Percentiles rank a stretch among this genome's conserved stretches.
Evolutionary conservation across 2,888 invertebrate species (phyloP).

Genomic region (Leptopilina syphax): DNA sequence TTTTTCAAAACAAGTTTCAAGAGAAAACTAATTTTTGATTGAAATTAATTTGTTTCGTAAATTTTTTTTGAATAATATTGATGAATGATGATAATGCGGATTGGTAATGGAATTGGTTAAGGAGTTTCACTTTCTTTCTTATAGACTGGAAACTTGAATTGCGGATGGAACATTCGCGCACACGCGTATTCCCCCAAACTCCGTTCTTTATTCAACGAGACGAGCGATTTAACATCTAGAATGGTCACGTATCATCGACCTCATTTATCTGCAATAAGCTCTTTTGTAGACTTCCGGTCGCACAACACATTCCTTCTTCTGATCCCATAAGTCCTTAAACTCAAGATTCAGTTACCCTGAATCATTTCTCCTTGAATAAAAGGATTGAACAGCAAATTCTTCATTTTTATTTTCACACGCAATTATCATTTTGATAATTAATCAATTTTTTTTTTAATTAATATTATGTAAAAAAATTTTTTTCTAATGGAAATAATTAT

Average conservation of each 20-base stretch:
- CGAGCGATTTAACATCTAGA: constrained; percentile 38
- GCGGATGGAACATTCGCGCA: constrained; percentile 35
- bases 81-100: constrained; percentile 12
- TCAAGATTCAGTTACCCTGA: background rate
- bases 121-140: constrained; percentile 40
- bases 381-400: background rate
- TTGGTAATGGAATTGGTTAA: background rate
- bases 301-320: constrained; percentile 29
- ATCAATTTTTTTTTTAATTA: too few relatives aligned
- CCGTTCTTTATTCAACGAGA: constrained; percentile 39
- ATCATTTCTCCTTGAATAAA: background rate
- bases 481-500: too few relatives aligned
- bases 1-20: background rate
- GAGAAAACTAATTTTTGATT: too few relatives aligned
- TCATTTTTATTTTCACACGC: background rate
- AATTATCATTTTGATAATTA: too few relatives aligned
- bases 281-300: constrained; percentile 40
- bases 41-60: background rate
- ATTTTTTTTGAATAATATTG: background rate
- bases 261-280: constrained; percentile 40
- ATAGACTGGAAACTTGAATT: constrained; percentile 25
- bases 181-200: constrained; percentile 29
- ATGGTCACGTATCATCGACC: constrained; percentile 42
- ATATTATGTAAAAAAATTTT: too few relatives aligned
- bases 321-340: constrained; percentile 29